Conservation (phyloP, 1,140 invertebrate genomes). For the Planococcus citri region DNA sequence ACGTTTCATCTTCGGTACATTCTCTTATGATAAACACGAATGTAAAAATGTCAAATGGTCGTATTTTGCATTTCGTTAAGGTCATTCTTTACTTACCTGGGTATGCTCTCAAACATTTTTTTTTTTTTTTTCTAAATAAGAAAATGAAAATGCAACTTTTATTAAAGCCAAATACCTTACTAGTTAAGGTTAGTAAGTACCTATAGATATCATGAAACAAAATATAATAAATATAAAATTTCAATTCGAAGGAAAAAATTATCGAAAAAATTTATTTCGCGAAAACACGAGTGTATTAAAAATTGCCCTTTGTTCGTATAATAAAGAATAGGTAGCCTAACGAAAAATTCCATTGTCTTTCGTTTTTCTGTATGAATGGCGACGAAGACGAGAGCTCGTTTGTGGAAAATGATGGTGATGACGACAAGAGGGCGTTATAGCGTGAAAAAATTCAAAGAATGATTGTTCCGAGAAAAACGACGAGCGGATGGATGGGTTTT, state of each 20-base stretch:
- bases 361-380: background rate
- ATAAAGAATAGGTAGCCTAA: background rate
- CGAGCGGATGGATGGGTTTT: background rate
- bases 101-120: too few species aligned
- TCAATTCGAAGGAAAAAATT: background rate
- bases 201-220: too few species aligned
- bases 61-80: too few species aligned
- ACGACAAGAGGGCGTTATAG: conserved; percentile 7
- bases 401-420: conserved; percentile 15
- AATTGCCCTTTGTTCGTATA: too few species aligned
- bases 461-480: background rate
- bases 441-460: conserved; percentile 20
- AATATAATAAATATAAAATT: background rate
- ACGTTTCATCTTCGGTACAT: background rate
- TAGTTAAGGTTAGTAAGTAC: too few species aligned
- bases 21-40: background rate
- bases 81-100: too few species aligned
- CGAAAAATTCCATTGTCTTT: conserved; percentile 18
- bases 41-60: too few species aligned
- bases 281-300: too few species aligned
- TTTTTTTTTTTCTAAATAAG: too few species aligned
- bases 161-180: too few species aligned
- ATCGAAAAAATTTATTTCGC: background rate
- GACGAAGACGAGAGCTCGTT: conserved; percentile 3
- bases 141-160: too few species aligned